These are phyloP conservation scores for Sylvilagus floridanus DNA, from an alignment of 2,797 vertebrate genomes.

Conservation along the genomic window DNA sequence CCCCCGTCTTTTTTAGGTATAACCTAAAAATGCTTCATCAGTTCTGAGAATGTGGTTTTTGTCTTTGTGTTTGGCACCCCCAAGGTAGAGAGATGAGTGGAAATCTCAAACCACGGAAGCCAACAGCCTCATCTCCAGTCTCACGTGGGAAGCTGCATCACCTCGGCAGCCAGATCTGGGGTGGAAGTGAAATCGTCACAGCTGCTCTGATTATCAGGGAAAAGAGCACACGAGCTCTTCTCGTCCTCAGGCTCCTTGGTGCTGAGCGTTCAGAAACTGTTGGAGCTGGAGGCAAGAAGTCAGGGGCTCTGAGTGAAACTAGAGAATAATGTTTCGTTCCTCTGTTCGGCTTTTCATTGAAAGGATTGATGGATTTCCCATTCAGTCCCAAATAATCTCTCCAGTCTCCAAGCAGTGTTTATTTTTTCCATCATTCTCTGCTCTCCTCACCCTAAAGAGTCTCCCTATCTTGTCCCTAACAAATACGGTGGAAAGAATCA, in stretches of 20 bases:
- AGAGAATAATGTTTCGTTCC: neutral
- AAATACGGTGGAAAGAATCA: neutral
- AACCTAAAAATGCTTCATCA: conserved; percentile 17
- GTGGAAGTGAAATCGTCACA: neutral
- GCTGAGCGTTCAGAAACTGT: neutral
- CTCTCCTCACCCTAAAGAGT: neutral
- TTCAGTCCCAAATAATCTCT: neutral
- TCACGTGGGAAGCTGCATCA: neutral
- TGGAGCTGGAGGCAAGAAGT: neutral
- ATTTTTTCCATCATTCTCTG: neutral
- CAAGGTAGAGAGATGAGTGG: neutral
- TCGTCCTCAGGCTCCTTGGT: neutral
- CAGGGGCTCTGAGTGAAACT: neutral
- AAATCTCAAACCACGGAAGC: conserved; percentile 2
- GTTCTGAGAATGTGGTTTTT: neutral
- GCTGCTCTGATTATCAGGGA: neutral
- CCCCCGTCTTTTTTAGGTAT: neutral
- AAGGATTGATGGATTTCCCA: neutral
- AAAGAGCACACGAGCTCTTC: neutral
- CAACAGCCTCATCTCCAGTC: neutral
- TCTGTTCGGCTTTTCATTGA: neutral
- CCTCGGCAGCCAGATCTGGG: neutral
- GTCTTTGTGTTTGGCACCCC: neutral
- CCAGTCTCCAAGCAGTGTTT: neutral
- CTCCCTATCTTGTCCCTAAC: neutral